A percentile compares a stretch with the other conserved stretches of the same genome.
These are phyloP conservation scores for Actinia equina DNA, from an alignment of 64 coral and sea anemone species.

Conservation along the genomic window DNA sequence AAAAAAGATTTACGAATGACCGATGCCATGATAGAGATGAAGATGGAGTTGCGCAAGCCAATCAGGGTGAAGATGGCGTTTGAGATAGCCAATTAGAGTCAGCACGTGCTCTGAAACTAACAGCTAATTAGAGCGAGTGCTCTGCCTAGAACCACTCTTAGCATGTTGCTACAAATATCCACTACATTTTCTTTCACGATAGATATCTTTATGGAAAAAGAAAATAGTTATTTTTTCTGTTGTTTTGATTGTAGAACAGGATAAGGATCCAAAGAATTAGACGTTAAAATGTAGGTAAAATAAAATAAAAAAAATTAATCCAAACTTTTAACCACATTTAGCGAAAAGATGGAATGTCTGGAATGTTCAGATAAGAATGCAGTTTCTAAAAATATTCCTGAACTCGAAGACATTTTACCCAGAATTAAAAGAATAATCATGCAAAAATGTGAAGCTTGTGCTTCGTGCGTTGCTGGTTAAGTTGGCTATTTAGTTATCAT, in stretches of 20 bases:
- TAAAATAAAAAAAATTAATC: background rate
- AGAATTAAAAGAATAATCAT: background rate
- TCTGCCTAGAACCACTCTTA: background rate
- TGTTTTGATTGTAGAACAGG: background rate
- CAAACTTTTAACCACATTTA: background rate
- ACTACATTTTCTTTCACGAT: background rate
- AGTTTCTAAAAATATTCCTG: background rate
- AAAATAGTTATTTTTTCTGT: background rate
- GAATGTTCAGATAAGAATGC: background rate
- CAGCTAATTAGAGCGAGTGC: background rate
- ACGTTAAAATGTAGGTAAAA: background rate
- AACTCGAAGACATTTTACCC: background rate
- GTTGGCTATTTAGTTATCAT: no score
- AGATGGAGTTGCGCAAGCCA: background rate
- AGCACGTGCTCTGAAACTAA: background rate
- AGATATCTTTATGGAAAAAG: background rate
- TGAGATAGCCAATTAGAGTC: background rate
- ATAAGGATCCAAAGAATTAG: no score
- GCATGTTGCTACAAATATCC: background rate
- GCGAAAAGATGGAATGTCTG: no score
- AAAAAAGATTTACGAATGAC: background rate
- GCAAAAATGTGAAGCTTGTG: background rate
- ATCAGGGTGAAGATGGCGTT: background rate
- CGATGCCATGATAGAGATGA: background rate
- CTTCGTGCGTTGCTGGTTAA: no score